These are phyloP conservation scores for Lamproptera curius DNA, from an alignment of 2,888 invertebrate genomes.

Conservation along the genomic window DNA sequence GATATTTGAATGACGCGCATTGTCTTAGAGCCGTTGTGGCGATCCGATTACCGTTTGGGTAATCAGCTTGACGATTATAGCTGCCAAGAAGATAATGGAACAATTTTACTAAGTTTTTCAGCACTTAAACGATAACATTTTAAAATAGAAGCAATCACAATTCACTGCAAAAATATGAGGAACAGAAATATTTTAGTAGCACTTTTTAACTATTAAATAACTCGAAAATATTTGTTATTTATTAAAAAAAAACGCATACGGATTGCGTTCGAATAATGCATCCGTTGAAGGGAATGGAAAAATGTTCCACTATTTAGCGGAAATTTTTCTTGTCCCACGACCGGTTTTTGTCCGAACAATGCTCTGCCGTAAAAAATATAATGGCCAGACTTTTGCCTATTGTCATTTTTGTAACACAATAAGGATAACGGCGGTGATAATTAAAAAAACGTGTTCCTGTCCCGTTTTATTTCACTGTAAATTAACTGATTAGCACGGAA, in stretches of 20 bases:
- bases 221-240: too few species aligned
- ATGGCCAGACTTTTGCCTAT: conserved; percentile 60
- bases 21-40: conserved; percentile 62
- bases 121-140: too few species aligned
- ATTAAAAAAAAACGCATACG: too few species aligned
- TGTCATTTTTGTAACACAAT: conserved; percentile 69
- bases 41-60: too few species aligned
- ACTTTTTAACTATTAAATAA: too few species aligned
- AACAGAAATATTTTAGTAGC: too few species aligned
- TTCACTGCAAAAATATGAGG: too few species aligned
- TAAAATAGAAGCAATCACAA: too few species aligned
- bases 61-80: conserved; percentile 39
- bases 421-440: conserved; percentile 61
- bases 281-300: conserved; percentile 5
- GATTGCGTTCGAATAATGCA: conserved; percentile 1
- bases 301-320: conserved; percentile 7
- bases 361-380: conserved; percentile 57
- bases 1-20: conserved; percentile 69
- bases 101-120: conserved; percentile 7
- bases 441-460: conserved; percentile 59
- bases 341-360: not conserved
- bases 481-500: conserved; percentile 36
- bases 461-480: conserved; percentile 55
- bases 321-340: not conserved
- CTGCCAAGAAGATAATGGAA: conserved; percentile 20